Evolutionary conservation across 2,888 invertebrate genomes (phyloP).

Genomic region (Brachylomia viminalis): DNA sequence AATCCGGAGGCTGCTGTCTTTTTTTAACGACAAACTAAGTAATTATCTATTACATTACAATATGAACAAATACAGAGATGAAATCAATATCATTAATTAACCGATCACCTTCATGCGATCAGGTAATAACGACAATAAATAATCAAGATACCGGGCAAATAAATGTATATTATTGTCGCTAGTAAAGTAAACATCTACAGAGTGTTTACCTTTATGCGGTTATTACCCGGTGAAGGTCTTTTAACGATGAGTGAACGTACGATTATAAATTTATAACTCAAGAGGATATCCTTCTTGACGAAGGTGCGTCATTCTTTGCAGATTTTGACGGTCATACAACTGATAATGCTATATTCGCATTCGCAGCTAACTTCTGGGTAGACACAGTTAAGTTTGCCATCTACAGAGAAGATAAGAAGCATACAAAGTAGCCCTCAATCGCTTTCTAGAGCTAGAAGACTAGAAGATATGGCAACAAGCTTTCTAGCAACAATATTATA

Average conservation of each 20-base stretch:
- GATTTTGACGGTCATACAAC: background rate
- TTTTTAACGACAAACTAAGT: background rate
- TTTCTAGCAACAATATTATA: background rate
- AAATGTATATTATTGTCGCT: background rate
- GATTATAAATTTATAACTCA: slow-evolving; percentile 6
- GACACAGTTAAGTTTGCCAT: too few species aligned
- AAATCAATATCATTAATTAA: too few species aligned
- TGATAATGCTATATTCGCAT: background rate
- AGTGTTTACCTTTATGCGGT: slow-evolving; percentile 6
- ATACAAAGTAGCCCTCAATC: too few species aligned
- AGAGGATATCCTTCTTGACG: slow-evolving; percentile 18
- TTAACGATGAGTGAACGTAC: slow-evolving; percentile 8
- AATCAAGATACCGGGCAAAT: background rate
- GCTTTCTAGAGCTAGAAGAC: too few species aligned
- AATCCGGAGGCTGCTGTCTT: background rate
- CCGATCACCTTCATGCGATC: background rate
- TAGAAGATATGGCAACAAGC: background rate
- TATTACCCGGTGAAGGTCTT: slow-evolving; percentile 19
- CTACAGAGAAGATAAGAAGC: too few species aligned
- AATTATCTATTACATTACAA: too few species aligned
- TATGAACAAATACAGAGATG: too few species aligned
- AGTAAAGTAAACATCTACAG: background rate
- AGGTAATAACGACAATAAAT: background rate
- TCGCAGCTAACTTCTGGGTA: too few species aligned
- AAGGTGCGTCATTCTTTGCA: slow-evolving; percentile 10